Base-by-base conservation (phyloP, 2,797 vertebrate species). In the Ctenopoma kingsleyae region DNA sequence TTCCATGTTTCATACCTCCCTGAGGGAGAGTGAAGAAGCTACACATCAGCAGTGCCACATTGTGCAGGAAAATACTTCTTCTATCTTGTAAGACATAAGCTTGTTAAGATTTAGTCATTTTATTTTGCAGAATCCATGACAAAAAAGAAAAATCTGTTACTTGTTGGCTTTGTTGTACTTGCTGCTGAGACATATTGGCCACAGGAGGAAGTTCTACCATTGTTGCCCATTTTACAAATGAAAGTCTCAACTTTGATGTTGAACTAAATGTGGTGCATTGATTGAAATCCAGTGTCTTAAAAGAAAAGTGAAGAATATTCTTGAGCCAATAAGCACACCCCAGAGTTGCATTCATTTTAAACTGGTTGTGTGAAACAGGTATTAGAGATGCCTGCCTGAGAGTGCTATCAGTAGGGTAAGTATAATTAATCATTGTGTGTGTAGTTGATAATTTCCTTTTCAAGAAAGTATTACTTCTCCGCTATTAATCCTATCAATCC, bases 21-120 rank as follows among this genome's bases (percentile, higher is more conserved):
- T 77, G 44, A 74, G 90, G 90, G 89, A 91, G 86, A 53, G 19
- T 75, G 86, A 83, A 76, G 80, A 89, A 86, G 88, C 56, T 72
- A 60, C 27, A 58, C 85, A 87, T 90, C 88, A 86, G 89, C 84
- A 80, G 44, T 77, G 80, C 84, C 53, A 74, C 84, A 80, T 63
- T 61, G 68, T 74, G 66, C 64, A 78, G 46, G n/a, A 78, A 80
- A 58, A 75, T 32, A 60, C 20, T 52, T 22, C 54, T 40, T 40
- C 3, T 49, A 25, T 75, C 35, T 75, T 58, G 16, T 53, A 67
- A 58, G 44, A 66, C n/a, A 50, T 32, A 40, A 60, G 38, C 27
- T 38, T 32, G 25, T 20, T 27, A 27, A 54, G 50, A 40, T 44
- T 44, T 55, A 64, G 52, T 60, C 30, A 12, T 51, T 49, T 40